These are phyloP conservation scores for Steatocranus sp. DNA, from an alignment of 2,797 vertebrate species.

Conservation along the genomic window DNA sequence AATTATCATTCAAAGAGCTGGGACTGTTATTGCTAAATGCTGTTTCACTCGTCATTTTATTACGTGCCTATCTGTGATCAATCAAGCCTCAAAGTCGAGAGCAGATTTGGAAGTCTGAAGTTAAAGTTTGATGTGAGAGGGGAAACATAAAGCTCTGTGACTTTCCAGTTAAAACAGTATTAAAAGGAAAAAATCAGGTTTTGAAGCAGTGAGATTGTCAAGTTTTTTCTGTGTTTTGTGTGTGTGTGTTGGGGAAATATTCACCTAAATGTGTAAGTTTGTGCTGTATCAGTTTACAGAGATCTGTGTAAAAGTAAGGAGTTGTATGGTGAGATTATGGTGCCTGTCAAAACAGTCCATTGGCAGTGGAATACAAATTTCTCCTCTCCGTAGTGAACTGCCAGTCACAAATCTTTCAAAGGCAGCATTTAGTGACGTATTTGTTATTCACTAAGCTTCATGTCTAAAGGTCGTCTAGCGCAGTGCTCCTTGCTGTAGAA, in stretches of 20 bases:
- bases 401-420: conserved; percentile 34
- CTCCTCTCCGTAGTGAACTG: not conserved
- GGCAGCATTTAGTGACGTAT: conserved; percentile 18
- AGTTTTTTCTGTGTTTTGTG: not conserved
- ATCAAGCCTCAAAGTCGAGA: not conserved
- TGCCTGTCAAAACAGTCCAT: not conserved
- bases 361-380: not conserved
- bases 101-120: not conserved
- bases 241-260: not conserved
- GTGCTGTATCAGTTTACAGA: not conserved
- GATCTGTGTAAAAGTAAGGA: not conserved
- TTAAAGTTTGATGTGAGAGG: not conserved
- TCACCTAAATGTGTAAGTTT: not conserved
- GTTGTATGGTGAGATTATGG: not conserved
- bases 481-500: conserved; percentile 13
- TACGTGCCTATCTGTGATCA: not conserved
- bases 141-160: not conserved
- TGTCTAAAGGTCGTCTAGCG: conserved; percentile 13
- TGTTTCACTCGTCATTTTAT: not conserved
- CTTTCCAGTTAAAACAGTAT: not conserved
- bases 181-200: not conserved
- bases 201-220: not conserved
- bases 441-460: conserved; percentile 31
- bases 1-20: conserved; percentile 36
- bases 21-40: not conserved